phyloP scores from a whole-genome alignment of 2,888 invertebrate species.

The Drosophila subquinaria region DNA sequence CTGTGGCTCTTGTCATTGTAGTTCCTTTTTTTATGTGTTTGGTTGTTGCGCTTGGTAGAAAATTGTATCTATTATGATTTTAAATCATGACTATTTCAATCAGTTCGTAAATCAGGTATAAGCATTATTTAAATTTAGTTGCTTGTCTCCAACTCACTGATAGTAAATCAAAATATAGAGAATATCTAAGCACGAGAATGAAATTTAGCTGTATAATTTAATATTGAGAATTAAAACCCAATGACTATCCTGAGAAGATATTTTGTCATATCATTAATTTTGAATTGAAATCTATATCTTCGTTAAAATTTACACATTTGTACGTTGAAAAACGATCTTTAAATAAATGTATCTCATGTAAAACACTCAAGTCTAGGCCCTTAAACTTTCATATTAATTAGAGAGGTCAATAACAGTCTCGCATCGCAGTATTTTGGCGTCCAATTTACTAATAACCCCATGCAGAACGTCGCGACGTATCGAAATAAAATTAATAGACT shows the following conservation, averaged over 20 bases:
- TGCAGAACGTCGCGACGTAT: slow-evolving; percentile 21
- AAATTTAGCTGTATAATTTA: too few species aligned
- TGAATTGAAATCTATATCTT: too few species aligned
- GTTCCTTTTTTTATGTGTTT: slow-evolving; percentile 15
- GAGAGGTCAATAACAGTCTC: neutral
- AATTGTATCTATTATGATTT: slow-evolving; percentile 1
- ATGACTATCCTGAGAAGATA: too few species aligned
- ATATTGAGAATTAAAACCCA: too few species aligned
- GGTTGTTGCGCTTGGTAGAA: neutral
- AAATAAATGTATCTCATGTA: neutral
- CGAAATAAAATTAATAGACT: slow-evolving; percentile 20
- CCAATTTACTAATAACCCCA: slow-evolving; percentile 76
- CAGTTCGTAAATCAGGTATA: neutral
- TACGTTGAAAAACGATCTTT: too few species aligned
- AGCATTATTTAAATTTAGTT: too few species aligned
- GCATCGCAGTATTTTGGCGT: slow-evolving; percentile 38
- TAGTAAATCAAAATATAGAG: too few species aligned
- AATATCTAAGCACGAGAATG: too few species aligned
- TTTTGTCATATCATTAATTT: too few species aligned
- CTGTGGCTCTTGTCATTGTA: slow-evolving; percentile 34
- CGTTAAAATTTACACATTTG: too few species aligned
- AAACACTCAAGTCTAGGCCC: neutral
- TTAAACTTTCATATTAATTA: neutral
- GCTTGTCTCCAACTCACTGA: too few species aligned
- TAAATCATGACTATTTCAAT: slow-evolving; percentile 1